Evolutionary conservation across 2,888 invertebrate species (phyloP), one percentile per base, ranked within the genome.

Genomic region (Nudaria mundana): DNA sequence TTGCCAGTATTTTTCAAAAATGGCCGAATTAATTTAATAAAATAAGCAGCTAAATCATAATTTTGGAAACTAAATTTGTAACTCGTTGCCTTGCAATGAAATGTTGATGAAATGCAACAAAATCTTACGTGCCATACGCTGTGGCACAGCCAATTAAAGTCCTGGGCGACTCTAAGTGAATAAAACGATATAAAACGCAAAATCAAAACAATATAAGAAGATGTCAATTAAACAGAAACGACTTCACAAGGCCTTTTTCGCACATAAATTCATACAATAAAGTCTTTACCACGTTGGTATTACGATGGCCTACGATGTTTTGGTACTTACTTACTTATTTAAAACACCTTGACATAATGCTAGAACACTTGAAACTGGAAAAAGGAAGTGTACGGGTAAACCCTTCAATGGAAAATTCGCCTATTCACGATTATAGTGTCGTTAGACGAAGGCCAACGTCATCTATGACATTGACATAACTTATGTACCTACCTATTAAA

Each of bases 271-370:
- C 75, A 67, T 52, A 64, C 56, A 63, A 77, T 83, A 82, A 83
- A 81, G 82, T 64, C 76, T 66, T 52, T 49, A 71, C 71, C 61
- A 62, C 70, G 73, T 77, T n/a, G n/a, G n/a, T n/a, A n/a, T n/a
- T n/a, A n/a, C n/a, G n/a, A n/a, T n/a, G n/a, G n/a, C n/a, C n/a
- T n/a, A n/a, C n/a, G n/a, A n/a, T n/a, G n/a, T n/a, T n/a, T n/a
- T n/a, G n/a, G n/a, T n/a, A n/a, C n/a, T n/a, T n/a, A n/a, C n/a
- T n/a, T n/a, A n/a, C n/a, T n/a, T n/a, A n/a, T n/a, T n/a, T 78
- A 66, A 66, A 62, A 56, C 57, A 55, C 59, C 65, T 67, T 62
- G 69, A 70, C 69, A 70, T 56, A 56, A 73, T 69, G 72, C 56
- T 67, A 59, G 57, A 53, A 60, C 43, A 63, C 48, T 48, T 46